These are phyloP conservation scores for Oscheius onirici DNA, from an alignment of 2,888 invertebrate species.

Conservation along the genomic window DNA sequence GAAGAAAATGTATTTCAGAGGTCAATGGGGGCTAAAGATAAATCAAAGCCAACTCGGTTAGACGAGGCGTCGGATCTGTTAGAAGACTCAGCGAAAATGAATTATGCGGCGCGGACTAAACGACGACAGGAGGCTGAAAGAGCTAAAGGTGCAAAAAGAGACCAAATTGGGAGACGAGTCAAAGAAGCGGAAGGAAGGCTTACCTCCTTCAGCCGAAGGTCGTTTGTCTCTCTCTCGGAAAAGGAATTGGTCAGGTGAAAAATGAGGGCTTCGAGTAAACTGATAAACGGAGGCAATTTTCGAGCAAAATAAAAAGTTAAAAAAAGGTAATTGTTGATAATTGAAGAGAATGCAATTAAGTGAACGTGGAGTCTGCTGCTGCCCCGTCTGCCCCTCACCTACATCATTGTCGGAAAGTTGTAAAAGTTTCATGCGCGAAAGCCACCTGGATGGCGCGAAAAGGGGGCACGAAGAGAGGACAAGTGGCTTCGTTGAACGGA, in stretches of 20 bases:
- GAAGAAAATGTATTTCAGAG: neutral
- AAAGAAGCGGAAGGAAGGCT: neutral
- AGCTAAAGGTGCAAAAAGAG: constrained; percentile 14
- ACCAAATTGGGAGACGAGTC: neutral
- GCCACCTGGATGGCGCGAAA: constrained; percentile 1
- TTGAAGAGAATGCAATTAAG: neutral
- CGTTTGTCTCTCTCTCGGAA: neutral
- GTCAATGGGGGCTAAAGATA: neutral
- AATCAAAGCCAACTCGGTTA: constrained; percentile 18
- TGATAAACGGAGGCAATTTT: no score
- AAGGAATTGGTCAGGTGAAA: neutral
- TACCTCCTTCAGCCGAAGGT: neutral
- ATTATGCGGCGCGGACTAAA: constrained; percentile 26
- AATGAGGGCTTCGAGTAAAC: no score
- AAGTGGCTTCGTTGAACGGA: constrained; percentile 26
- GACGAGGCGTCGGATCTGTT: constrained; percentile 14
- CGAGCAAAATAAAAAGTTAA: neutral
- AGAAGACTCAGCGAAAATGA: constrained; percentile 26
- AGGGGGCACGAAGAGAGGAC: neutral
- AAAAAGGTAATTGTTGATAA: constrained; percentile 4
- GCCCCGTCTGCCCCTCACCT: no score
- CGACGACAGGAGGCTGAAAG: neutral
- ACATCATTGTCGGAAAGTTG: no score
- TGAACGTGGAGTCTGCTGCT: no score
- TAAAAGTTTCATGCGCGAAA: neutral